A percentile compares a stretch with the other conserved stretches of the same genome.
Evolutionary conservation across 1,140 invertebrate genomes (phyloP).

Genomic region (Drosophila chauvacae): DNA sequence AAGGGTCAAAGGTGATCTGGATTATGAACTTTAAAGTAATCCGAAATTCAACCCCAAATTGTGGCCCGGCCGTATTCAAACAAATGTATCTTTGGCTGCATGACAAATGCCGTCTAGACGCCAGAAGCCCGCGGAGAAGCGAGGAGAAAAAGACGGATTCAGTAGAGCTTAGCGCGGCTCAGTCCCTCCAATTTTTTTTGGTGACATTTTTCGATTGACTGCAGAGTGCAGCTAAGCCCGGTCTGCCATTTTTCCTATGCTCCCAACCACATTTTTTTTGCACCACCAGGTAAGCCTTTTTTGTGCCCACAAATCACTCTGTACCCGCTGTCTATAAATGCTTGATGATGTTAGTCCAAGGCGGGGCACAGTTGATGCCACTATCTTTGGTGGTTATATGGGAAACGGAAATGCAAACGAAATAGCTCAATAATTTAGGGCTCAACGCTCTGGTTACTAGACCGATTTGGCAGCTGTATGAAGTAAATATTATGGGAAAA

Average conservation of each 20-base stretch:
- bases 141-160: background rate
- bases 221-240: constrained; percentile 49
- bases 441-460: background rate
- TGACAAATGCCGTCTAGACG: constrained; percentile 79
- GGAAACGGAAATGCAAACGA: constrained; percentile 1
- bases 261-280: constrained; percentile 22
- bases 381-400: background rate
- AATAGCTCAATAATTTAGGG: background rate
- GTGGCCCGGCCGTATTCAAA: constrained; percentile 39
- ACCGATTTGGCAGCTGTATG: background rate
- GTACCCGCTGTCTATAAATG: constrained; percentile 37
- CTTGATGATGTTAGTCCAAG: constrained; percentile 33
- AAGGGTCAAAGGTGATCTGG: constrained; percentile 54
- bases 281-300: constrained; percentile 44
- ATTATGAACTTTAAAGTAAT: constrained; percentile 58
- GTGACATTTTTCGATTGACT: constrained; percentile 57
- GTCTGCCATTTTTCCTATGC: constrained; percentile 10
- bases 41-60: constrained; percentile 3
- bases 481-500: background rate
- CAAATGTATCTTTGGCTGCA: constrained; percentile 65
- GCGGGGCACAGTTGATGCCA: background rate
- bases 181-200: constrained; percentile 32
- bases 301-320: constrained; percentile 38
- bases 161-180: constrained; percentile 50
- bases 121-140: constrained; percentile 19